These are phyloP conservation scores for Columba guinea DNA, from an alignment of 2,797 vertebrate species.

Conservation along the genomic window DNA sequence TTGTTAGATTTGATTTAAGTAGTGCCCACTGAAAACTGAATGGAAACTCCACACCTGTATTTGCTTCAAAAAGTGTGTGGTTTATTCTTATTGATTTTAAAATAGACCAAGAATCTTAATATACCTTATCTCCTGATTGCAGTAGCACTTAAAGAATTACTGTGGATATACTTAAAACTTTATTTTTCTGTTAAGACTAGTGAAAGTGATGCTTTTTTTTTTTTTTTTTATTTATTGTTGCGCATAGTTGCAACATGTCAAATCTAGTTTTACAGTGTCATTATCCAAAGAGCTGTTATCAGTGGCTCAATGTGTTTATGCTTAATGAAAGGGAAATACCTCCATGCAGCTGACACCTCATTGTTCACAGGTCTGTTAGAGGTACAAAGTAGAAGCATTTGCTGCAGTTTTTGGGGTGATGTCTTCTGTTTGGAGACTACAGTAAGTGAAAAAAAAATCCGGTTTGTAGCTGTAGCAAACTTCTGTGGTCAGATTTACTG, in stretches of 20 bases:
- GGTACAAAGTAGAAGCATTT: neutral
- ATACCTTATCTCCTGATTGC: neutral
- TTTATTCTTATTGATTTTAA: neutral
- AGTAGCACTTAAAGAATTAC: neutral
- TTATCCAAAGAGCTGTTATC: neutral
- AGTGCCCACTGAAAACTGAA: neutral
- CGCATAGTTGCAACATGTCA: neutral
- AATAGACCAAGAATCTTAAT: neutral
- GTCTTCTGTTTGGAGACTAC: neutral
- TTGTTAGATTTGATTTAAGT: neutral
- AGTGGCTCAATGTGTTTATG: fast-evolving
- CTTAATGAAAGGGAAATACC: neutral
- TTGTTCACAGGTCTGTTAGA: neutral
- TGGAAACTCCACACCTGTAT: neutral
- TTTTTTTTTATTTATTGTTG: neutral
- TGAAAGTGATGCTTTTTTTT: neutral
- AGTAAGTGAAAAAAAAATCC: neutral
- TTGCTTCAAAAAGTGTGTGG: neutral
- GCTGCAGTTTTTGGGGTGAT: neutral
- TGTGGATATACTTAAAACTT: neutral
- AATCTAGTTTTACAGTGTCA: neutral
- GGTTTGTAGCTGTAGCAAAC: neutral
- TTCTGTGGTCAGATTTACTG: neutral
- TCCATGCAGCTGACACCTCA: neutral
- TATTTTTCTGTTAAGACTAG: neutral